Conservation (phyloP, 2,888 invertebrate species). For the Coleophora flavipennella region DNA sequence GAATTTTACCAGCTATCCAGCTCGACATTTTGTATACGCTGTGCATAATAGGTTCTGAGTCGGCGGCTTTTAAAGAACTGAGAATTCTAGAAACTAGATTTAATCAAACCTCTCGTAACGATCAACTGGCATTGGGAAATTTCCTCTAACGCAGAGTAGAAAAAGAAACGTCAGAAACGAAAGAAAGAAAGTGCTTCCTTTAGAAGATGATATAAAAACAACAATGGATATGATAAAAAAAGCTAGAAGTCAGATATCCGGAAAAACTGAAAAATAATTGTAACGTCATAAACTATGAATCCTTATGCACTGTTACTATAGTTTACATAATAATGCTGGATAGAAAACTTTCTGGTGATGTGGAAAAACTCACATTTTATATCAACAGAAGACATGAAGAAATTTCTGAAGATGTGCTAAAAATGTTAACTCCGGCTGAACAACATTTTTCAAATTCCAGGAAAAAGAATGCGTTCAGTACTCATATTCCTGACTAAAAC, state of each 20-base stretch:
- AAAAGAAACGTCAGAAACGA: conserved; percentile 3
- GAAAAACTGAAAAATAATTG: conserved; percentile 1
- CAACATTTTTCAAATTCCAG: conserved; percentile 7
- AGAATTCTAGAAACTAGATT: conserved; percentile 7
- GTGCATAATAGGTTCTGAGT: not conserved
- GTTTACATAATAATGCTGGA: conserved; percentile 8
- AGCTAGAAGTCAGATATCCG: not conserved
- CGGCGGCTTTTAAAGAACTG: conserved; percentile 5
- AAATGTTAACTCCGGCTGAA: conserved; percentile 2
- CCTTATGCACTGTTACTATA: conserved; percentile 5
- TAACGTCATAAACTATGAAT: conserved; percentile 4
- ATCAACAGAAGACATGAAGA: conserved; percentile 5
- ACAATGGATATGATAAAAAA: not conserved
- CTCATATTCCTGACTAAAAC: not conserved
- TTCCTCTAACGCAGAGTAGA: conserved; percentile 12
- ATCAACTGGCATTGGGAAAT: conserved; percentile 12
- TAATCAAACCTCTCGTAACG: conserved; percentile 7
- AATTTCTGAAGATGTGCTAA: conserved; percentile 3
- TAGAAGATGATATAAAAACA: conserved; percentile 6
- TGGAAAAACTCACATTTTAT: conserved; percentile 3
- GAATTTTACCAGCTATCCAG: conserved; percentile 8
- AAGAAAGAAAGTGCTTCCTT: conserved; percentile 7
- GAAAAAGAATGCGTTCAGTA: conserved; percentile 5
- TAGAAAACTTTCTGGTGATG: conserved; percentile 7
- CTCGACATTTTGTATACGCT: conserved; percentile 8